Percentiles rank a stretch among this genome's conserved stretches.
Evolutionary conservation across 1,140 invertebrate species (phyloP).

Genomic region (Gryllus bimaculatus): DNA sequence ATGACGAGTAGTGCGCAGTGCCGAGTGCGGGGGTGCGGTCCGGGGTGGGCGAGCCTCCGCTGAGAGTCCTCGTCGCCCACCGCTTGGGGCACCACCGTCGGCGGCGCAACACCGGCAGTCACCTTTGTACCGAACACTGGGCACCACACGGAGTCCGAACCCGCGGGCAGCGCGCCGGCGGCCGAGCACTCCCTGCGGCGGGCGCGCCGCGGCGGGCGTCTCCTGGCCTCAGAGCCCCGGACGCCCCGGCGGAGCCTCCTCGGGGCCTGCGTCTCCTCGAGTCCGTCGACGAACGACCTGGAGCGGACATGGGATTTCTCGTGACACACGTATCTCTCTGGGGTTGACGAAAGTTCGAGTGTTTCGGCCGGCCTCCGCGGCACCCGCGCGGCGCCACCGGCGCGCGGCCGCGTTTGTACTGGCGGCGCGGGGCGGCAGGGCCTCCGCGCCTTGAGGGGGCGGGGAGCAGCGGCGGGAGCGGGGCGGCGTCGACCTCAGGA

Average conservation of each 20-base stretch:
- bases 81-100: no score
- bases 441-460: neutral
- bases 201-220: neutral
- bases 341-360: neutral
- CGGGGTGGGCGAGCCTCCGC: no score
- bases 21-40: neutral
- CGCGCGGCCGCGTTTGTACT: neutral
- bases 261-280: neutral
- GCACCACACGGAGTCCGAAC: neutral
- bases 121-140: no score
- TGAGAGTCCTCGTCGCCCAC: no score
- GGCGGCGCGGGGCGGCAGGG: no score
- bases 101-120: no score
- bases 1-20: neutral
- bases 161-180: neutral
- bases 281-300: neutral
- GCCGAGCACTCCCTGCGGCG: neutral
- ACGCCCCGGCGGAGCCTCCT: neutral
- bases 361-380: neutral
- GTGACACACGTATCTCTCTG: conserved; percentile 1
- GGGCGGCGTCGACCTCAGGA: neutral
- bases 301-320: neutral
- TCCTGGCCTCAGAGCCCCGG: neutral
- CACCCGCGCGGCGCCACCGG: neutral
- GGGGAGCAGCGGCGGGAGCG: neutral